phyloP scores from a whole-genome alignment of 2,888 invertebrate species.

The Apodemia hepburni region DNA sequence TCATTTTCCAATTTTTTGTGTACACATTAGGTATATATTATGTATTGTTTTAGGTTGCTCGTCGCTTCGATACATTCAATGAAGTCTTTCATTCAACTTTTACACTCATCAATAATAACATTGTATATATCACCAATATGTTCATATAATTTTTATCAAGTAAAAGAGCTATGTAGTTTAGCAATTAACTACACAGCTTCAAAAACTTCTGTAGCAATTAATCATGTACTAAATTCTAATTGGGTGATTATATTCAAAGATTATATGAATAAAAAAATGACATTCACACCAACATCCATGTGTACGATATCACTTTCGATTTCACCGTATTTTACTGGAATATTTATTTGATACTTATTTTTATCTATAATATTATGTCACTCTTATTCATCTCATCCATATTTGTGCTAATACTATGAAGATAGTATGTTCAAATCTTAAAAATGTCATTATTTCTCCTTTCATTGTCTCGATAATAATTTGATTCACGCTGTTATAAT shows the following conservation, averaged over 20 bases:
- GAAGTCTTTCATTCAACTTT: slow-evolving; percentile 50
- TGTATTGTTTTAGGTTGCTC: slow-evolving; percentile 76
- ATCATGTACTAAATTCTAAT: slow-evolving; percentile 45
- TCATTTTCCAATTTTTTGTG: slow-evolving; percentile 6
- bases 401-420: slow-evolving; percentile 12
- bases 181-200: slow-evolving; percentile 43
- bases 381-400: slow-evolving; percentile 14
- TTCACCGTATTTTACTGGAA: slow-evolving; percentile 67
- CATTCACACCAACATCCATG: slow-evolving; percentile 69
- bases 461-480: slow-evolving; percentile 26
- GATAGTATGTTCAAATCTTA: slow-evolving; percentile 11
- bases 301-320: slow-evolving; percentile 61
- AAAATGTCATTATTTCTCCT: slow-evolving; percentile 10
- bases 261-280: slow-evolving; percentile 72
- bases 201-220: slow-evolving; percentile 43
- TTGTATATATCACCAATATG: slow-evolving; percentile 52
- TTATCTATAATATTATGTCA: slow-evolving; percentile 26
- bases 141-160: slow-evolving; percentile 46
- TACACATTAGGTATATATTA: slow-evolving; percentile 23
- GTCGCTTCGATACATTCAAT: slow-evolving; percentile 57
- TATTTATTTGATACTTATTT: slow-evolving; percentile 46
- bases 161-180: slow-evolving; percentile 46
- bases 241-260: slow-evolving; percentile 63
- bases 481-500: slow-evolving; percentile 59
- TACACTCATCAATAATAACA: slow-evolving; percentile 53